phyloP scores from a whole-genome alignment of 2,113 vertebrate species.

The Mormoops blainvillei region DNA sequence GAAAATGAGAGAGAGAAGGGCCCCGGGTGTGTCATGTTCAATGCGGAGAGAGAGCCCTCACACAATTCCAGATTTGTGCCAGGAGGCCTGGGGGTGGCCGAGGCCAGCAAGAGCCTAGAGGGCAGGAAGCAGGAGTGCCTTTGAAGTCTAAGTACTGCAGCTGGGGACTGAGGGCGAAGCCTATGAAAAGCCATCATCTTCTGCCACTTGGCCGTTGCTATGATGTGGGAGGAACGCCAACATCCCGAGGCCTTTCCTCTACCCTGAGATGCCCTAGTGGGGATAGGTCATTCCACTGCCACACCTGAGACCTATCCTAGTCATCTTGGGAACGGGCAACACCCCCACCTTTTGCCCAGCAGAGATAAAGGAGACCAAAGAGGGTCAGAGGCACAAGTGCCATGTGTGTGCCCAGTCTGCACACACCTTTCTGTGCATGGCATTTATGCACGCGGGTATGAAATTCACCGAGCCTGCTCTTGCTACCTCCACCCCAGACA shows the following conservation, averaged over 20 bases:
- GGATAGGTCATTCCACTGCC: not conserved
- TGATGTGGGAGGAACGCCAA: not conserved
- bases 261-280: not conserved
- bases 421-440: accelerated
- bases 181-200: not conserved
- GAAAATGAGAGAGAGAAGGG: not conserved
- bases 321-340: not conserved
- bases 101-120: not conserved
- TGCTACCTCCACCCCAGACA: not conserved
- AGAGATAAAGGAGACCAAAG: not conserved
- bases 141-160: not conserved
- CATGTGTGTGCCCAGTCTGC: accelerated
- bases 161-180: not conserved
- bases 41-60: not conserved
- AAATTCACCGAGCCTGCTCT: not conserved
- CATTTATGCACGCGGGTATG: accelerated
- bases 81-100: not conserved
- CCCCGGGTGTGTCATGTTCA: not conserved
- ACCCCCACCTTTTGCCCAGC: not conserved
- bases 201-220: not conserved
- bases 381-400: not conserved
- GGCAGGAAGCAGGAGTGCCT: not conserved
- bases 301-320: not conserved
- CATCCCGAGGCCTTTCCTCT: not conserved
- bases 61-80: not conserved